Evolutionary conservation across 2,888 invertebrate species (phyloP).

Genomic region (Eledona agricola): DNA sequence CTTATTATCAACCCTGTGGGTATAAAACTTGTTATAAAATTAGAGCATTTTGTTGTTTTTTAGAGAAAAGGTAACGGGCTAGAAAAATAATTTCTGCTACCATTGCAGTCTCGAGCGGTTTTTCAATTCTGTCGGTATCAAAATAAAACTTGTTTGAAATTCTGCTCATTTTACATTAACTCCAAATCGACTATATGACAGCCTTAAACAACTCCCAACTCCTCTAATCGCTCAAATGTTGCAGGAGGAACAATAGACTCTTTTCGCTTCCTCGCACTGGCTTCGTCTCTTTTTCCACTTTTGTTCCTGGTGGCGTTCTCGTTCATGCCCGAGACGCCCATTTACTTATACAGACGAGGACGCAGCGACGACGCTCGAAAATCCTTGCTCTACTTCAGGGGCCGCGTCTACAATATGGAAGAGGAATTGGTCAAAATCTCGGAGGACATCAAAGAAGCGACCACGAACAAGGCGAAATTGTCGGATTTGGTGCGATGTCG

Average conservation of each 20-base stretch:
- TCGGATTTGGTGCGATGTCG: constrained; percentile 56
- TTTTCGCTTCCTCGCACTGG: constrained; percentile 57
- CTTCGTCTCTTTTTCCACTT: constrained; percentile 61
- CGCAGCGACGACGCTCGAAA: constrained; percentile 50
- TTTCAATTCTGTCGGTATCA: too few relatives aligned
- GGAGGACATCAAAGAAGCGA: constrained; percentile 63
- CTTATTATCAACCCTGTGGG: too few relatives aligned
- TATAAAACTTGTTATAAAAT: too few relatives aligned
- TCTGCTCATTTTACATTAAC: too few relatives aligned
- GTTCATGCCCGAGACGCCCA: constrained; percentile 78
- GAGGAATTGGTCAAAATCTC: constrained; percentile 66
- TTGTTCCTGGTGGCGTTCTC: constrained; percentile 63
- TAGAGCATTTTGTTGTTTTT: too few relatives aligned
- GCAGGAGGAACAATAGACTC: constrained; percentile 56
- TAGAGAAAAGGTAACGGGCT: too few relatives aligned
- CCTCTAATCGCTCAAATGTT: constrained; percentile 36
- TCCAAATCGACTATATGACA: too few relatives aligned
- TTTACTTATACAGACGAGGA: constrained; percentile 68
- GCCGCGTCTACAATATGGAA: constrained; percentile 66
- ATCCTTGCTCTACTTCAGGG: constrained; percentile 29
- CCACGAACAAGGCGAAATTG: constrained; percentile 62
- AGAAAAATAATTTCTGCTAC: too few relatives aligned
- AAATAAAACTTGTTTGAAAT: too few relatives aligned
- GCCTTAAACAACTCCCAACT: neutral
- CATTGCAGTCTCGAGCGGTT: too few relatives aligned